phyloP scores from a whole-genome alignment of 1,140 invertebrate species.

The Dinothrombium tinctorium region DNA sequence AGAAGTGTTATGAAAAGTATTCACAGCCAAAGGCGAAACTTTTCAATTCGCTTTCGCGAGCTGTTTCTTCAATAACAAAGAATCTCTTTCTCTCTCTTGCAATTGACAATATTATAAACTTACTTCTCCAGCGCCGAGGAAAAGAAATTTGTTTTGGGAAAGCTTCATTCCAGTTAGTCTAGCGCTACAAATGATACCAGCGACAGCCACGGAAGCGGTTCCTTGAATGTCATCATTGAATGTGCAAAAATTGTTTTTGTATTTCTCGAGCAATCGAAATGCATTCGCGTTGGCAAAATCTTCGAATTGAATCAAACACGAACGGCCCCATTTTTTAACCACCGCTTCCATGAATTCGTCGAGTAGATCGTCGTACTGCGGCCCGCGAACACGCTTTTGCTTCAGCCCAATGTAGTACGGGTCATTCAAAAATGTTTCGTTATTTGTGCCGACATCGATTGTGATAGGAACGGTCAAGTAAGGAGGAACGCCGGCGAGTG shows the following conservation, averaged over 20 bases:
- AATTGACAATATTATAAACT: not conserved
- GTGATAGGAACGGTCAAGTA: slow-evolving; percentile 74
- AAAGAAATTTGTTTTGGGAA: slow-evolving; percentile 48
- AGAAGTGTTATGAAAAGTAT: too few relatives aligned
- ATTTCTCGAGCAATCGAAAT: slow-evolving; percentile 66
- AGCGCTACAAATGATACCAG: slow-evolving; percentile 57
- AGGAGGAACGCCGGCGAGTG: slow-evolving; percentile 73
- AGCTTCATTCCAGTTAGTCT: slow-evolving; percentile 50
- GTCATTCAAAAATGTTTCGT: slow-evolving; percentile 60
- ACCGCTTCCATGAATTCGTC: slow-evolving; percentile 96
- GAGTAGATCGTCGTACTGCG: slow-evolving; percentile 76
- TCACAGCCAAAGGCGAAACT: too few relatives aligned
- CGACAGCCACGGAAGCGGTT: slow-evolving; percentile 73
- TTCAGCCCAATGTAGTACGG: slow-evolving; percentile 81
- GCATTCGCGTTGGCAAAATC: slow-evolving; percentile 88
- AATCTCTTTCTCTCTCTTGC: not conserved
- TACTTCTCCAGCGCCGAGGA: slow-evolving; percentile 66
- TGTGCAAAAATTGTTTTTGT: slow-evolving; percentile 61
- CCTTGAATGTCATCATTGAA: slow-evolving; percentile 92
- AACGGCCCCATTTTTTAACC: slow-evolving; percentile 37
- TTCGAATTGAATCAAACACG: slow-evolving; percentile 52
- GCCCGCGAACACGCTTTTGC: slow-evolving; percentile 57
- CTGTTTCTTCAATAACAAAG: not conserved
- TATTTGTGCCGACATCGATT: slow-evolving; percentile 79
- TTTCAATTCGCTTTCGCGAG: too few relatives aligned